phyloP scores from a whole-genome alignment of 1,140 invertebrate genomes.

The Diabrotica undecimpunctata region DNA sequence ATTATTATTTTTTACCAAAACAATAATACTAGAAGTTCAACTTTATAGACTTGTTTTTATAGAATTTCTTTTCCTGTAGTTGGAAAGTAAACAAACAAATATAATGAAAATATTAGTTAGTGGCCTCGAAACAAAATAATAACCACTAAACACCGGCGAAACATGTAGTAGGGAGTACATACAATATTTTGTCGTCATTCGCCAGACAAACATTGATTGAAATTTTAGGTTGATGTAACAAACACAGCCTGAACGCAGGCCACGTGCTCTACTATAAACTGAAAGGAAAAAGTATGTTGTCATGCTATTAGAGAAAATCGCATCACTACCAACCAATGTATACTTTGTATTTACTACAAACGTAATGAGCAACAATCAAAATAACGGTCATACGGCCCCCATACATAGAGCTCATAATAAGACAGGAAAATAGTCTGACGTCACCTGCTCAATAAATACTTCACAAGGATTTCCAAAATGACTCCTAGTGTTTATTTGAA shows the following conservation, averaged over 20 bases:
- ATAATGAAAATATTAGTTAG: not conserved
- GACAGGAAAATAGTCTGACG: constrained; percentile 31
- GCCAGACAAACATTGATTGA: too few species aligned
- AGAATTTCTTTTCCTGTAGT: not conserved
- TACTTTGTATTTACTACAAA: constrained; percentile 33
- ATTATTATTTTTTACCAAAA: too few species aligned
- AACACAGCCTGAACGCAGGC: constrained; percentile 10
- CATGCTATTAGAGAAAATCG: constrained; percentile 15
- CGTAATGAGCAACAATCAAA: constrained; percentile 18
- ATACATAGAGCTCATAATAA: constrained; percentile 9
- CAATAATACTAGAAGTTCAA: not conserved
- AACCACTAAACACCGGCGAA: too few species aligned
- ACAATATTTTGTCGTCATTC: too few species aligned
- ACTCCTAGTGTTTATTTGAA: constrained; percentile 30
- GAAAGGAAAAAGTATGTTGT: constrained; percentile 30
- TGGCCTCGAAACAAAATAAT: not conserved
- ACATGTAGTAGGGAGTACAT: too few species aligned
- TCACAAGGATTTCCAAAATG: constrained; percentile 30
- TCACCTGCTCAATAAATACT: constrained; percentile 41
- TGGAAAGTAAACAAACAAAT: not conserved
- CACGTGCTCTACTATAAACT: constrained; percentile 26
- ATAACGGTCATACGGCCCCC: constrained; percentile 7
- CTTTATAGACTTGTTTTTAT: not conserved
- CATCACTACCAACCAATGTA: constrained; percentile 29
- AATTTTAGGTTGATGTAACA: too few species aligned